Conservation (phyloP, 35 echinoderm and acorn worm genomes). For the Diadema setosum region DNA sequence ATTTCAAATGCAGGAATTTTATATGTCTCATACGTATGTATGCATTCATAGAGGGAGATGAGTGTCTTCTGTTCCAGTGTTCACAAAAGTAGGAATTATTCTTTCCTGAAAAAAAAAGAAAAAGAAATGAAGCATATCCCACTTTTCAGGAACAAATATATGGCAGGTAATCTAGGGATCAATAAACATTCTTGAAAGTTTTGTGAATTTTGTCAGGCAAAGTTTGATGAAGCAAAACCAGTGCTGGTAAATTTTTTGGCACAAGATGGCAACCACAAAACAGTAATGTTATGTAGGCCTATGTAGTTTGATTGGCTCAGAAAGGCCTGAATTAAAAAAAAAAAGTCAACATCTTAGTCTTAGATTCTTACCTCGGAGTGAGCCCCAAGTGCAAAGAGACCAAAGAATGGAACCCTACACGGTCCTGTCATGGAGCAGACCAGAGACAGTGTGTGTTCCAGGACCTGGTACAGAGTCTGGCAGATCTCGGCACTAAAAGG, state of each 20-base stretch:
- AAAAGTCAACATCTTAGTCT: not conserved
- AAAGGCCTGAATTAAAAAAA: not conserved
- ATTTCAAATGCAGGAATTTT: too few relatives aligned
- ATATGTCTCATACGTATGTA: too few relatives aligned
- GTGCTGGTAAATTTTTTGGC: not conserved
- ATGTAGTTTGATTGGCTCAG: not conserved
- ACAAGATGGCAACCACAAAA: not conserved
- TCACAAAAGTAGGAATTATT: too few relatives aligned
- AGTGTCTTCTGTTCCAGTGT: too few relatives aligned
- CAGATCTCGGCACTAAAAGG: slow-evolving; percentile 61
- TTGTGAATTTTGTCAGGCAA: not conserved
- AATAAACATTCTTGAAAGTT: not conserved
- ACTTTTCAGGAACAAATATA: too few relatives aligned
- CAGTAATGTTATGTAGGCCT: not conserved
- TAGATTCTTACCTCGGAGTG: slow-evolving; percentile 62
- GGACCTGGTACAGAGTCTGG: slow-evolving; percentile 21
- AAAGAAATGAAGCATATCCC: too few relatives aligned
- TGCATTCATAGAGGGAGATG: too few relatives aligned
- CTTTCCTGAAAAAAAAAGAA: too few relatives aligned
- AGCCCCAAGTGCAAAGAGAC: slow-evolving; percentile 66
- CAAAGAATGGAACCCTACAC: slow-evolving; percentile 76
- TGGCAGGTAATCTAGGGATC: too few relatives aligned
- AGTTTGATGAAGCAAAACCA: not conserved
- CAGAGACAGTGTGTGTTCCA: slow-evolving; percentile 79
- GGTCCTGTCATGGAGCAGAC: slow-evolving; percentile 78